Conservation (phyloP, 2,888 invertebrate genomes). For the Eilema caniola region DNA sequence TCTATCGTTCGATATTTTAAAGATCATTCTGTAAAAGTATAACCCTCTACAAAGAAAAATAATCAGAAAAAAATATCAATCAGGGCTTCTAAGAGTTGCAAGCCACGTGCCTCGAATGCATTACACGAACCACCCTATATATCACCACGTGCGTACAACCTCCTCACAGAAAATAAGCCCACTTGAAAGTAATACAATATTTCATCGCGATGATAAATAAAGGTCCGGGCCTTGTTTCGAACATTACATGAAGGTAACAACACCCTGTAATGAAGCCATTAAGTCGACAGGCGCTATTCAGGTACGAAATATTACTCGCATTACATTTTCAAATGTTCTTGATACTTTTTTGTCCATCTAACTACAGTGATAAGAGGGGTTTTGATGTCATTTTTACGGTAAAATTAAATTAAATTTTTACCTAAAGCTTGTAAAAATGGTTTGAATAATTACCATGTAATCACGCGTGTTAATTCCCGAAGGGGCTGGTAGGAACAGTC, state of each 20-base stretch:
- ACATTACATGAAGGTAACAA: constrained; percentile 11
- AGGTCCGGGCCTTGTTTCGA: constrained; percentile 1
- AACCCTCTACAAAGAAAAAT: too few relatives aligned
- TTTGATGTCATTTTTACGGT: neutral
- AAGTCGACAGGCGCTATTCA: constrained; percentile 17
- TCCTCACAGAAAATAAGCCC: constrained; percentile 8
- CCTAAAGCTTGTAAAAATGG: neutral
- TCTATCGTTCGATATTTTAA: too few relatives aligned
- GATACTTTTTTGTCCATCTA: neutral
- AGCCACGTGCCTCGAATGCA: neutral
- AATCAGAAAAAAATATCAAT: neutral
- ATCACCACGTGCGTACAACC: neutral
- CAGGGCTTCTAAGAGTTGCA: neutral
- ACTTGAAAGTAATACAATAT: constrained; percentile 13
- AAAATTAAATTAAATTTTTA: neutral
- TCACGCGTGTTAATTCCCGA: neutral
- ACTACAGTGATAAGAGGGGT: constrained; percentile 5
- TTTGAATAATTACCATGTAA: neutral
- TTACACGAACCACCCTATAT: neutral
- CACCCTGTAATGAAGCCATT: constrained; percentile 25
- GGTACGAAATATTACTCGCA: constrained; percentile 17
- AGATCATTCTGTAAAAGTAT: too few relatives aligned
- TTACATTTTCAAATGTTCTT: constrained; percentile 15
- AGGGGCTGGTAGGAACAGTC: too few relatives aligned
- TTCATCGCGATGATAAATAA: constrained; percentile 15